Evolutionary conservation across 2,888 invertebrate species (phyloP), one percentile per base, ranked within the genome.

Genomic region (Diarsia rubi): DNA sequence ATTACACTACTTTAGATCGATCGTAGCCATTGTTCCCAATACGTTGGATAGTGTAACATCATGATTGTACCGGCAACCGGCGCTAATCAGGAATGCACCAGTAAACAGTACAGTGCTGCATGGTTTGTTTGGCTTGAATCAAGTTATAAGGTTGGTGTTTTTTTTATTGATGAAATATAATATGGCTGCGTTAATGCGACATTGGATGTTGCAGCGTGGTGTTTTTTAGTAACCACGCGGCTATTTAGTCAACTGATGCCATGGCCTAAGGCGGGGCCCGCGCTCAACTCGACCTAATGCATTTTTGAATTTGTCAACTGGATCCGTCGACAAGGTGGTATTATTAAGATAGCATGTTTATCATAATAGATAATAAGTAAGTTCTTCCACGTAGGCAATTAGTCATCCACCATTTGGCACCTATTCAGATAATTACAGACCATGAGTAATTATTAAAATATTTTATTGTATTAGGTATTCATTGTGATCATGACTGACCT

Each of bases 81-180:
- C 69, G 82, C 85, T 64, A 88, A 90, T 88, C 83, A 77, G 78
- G 89, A 88, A 86, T 87, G 87, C 80, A 69, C 74, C 82, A 80
- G 78, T 78, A 64, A 74, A 78, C 49, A 82, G 54, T 42, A 31
- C 27, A 31, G 9, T 59, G 31, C 31, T 59, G 59, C 59, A 59
- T 59, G 59, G 59, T 59, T 31, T 59, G 57, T 27, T 47, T 57
- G 27, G 27, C 9, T 57, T 27, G 19, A 19, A 59, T 19, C 8
- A 31, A 19, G 8, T 59, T 31, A 1, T 59, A 9, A 59, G 19
- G 27, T 19, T 9, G 27, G 57, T 19, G 9, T 27, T 37, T 31
- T 37, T 37, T 8, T 6, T 27, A 57, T 57, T 24, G 8, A 37
- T 37, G 27, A 54, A 54, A 57, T 57, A 57, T 27, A 27, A 57